phyloP scores from a whole-genome alignment of 2,113 vertebrate genomes.

The Pseudorasbora parva region DNA sequence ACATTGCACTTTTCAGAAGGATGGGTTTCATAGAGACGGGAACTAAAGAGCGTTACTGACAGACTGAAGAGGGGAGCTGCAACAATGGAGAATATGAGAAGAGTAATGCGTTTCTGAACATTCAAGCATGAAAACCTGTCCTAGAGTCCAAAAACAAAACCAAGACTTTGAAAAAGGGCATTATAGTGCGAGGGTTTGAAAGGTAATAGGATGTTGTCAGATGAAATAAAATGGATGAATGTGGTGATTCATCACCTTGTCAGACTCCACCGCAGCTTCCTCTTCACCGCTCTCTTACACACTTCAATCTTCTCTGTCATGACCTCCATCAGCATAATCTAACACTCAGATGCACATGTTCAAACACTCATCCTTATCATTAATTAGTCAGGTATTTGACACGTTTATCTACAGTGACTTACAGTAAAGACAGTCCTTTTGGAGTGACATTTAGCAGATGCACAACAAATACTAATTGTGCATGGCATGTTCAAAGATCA shows the following conservation, averaged over 20 bases:
- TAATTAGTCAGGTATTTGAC: not conserved
- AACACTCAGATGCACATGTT: slow-evolving; percentile 11
- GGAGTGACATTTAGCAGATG: not conserved
- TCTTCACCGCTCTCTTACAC: slow-evolving; percentile 23
- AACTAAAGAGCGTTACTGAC: too few relatives aligned
- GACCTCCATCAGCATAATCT: slow-evolving; percentile 17
- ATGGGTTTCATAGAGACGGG: too few relatives aligned
- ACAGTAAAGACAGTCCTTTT: not conserved
- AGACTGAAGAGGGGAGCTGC: too few relatives aligned
- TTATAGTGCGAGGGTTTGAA: slow-evolving; percentile 13
- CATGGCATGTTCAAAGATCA: not conserved
- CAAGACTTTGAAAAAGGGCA: too few relatives aligned
- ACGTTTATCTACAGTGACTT: not conserved
- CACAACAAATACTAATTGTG: not conserved
- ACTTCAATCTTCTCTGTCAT: not conserved
- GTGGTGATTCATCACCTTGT: slow-evolving; percentile 56
- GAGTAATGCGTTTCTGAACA: too few relatives aligned
- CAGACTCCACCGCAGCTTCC: slow-evolving; percentile 19
- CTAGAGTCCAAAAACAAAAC: too few relatives aligned
- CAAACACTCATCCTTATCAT: not conserved
- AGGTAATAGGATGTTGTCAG: not conserved
- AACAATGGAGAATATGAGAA: too few relatives aligned
- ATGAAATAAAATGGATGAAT: slow-evolving; percentile 47
- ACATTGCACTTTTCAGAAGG: too few relatives aligned
- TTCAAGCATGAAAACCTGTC: too few relatives aligned